Percentiles rank a stretch among this genome's conserved stretches.
These are phyloP conservation scores for Ptychodera flava DNA, from an alignment of 35 echinoderm and acorn worm genomes.

Conservation along the genomic window DNA sequence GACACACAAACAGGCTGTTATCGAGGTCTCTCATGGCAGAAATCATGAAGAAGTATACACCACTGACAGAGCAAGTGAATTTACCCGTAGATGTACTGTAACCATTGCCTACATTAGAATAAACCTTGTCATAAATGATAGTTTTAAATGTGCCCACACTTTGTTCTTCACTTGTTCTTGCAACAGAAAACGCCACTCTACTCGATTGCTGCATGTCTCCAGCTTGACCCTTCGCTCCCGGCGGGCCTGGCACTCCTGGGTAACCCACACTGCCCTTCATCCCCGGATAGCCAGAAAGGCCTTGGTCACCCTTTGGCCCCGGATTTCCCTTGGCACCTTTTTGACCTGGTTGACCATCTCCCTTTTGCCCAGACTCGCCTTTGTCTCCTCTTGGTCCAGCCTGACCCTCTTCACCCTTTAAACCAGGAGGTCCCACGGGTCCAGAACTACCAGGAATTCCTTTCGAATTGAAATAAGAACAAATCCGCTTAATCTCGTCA, in stretches of 20 bases:
- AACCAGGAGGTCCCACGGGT: background rate
- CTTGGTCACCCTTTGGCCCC: background rate
- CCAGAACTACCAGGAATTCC: background rate
- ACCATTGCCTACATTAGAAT: background rate
- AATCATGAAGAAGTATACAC: background rate
- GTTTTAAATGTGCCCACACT: background rate
- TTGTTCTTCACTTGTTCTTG: background rate
- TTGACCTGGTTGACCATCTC: background rate
- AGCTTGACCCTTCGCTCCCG: background rate
- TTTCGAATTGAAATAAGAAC: no score
- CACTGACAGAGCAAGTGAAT: background rate
- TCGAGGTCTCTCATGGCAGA: background rate
- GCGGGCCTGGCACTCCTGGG: background rate
- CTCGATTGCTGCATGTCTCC: background rate
- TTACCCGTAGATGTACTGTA: background rate
- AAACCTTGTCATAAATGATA: background rate
- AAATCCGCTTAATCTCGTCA: no score
- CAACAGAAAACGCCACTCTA: background rate
- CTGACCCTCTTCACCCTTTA: background rate
- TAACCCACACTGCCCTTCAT: background rate
- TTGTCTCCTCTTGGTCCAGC: background rate
- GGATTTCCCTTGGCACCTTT: background rate
- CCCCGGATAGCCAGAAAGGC: background rate
- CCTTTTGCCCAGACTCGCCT: background rate
- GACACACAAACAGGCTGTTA: background rate